phyloP scores from a whole-genome alignment of 2,113 vertebrate genomes.

The Thalassarche chlororhynchos region DNA sequence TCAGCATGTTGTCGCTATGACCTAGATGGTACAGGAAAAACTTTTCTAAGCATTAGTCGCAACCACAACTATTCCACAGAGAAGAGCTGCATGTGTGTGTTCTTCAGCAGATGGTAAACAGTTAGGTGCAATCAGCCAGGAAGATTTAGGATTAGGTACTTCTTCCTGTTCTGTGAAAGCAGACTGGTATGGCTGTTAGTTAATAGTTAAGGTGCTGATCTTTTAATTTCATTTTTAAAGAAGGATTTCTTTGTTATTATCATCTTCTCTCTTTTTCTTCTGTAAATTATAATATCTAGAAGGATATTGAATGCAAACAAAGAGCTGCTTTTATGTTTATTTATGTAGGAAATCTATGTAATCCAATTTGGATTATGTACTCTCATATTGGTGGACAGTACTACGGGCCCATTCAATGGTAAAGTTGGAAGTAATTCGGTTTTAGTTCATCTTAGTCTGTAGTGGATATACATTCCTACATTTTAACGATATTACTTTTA shows the following conservation, averaged over 20 bases:
- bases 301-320: not conserved
- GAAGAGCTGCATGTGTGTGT: not conserved
- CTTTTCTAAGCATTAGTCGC: not conserved
- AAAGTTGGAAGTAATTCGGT: not conserved
- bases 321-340: not conserved
- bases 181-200: not conserved
- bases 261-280: not conserved
- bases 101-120: not conserved
- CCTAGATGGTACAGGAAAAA: not conserved
- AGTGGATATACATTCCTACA: not conserved
- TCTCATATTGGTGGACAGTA: not conserved
- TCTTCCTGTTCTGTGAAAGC: not conserved
- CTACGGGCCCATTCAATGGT: not conserved
- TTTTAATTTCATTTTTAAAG: not conserved
- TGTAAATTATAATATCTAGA: not conserved
- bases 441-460: not conserved
- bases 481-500: not conserved
- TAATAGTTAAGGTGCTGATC: not conserved
- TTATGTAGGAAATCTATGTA: not conserved
- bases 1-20: not conserved
- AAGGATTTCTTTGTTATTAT: not conserved
- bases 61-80: not conserved
- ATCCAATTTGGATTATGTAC: not conserved
- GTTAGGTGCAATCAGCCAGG: not conserved
- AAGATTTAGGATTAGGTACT: not conserved